A percentile compares a stretch with the other conserved stretches of the same genome.
Conservation (phyloP, 1,140 invertebrate genomes). For the Ceratina australensis region DNA sequence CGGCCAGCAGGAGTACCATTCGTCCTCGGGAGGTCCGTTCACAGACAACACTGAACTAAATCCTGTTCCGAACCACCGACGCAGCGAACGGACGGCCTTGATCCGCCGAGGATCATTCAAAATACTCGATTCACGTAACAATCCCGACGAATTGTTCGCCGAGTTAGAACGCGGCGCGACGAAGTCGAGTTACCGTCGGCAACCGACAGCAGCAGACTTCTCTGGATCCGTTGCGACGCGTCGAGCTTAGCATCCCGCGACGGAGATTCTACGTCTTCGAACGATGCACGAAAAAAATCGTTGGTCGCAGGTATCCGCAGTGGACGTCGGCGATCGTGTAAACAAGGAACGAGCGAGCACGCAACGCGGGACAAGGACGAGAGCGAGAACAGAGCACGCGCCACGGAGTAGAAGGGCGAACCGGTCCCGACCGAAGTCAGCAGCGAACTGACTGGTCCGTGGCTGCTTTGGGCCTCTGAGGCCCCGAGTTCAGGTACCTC, state of each 20-base stretch:
- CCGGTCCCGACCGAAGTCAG: slow-evolving; percentile 75
- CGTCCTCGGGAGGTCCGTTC: slow-evolving; percentile 39
- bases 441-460: slow-evolving; percentile 74
- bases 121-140: background rate
- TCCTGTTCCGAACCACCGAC: slow-evolving; percentile 29
- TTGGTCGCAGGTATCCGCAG: background rate
- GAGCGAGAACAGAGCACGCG: slow-evolving; percentile 23
- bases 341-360: background rate
- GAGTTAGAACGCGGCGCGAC: background rate
- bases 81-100: background rate
- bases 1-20: slow-evolving; percentile 51
- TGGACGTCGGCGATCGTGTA: background rate
- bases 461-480: slow-evolving; percentile 64
- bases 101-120: background rate
- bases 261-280: background rate
- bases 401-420: slow-evolving; percentile 56
- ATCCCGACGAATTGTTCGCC: background rate
- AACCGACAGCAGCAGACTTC: slow-evolving; percentile 20
- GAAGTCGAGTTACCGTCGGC: slow-evolving; percentile 37
- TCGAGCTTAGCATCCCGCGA: slow-evolving; percentile 14
- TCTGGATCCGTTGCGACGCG: background rate
- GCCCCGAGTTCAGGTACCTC: slow-evolving; percentile 64
- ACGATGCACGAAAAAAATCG: background rate
- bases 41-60: slow-evolving; percentile 23
- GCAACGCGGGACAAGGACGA: background rate